Conservation (phyloP, 1,140 invertebrate species). For the Eupeodes corollae region DNA sequence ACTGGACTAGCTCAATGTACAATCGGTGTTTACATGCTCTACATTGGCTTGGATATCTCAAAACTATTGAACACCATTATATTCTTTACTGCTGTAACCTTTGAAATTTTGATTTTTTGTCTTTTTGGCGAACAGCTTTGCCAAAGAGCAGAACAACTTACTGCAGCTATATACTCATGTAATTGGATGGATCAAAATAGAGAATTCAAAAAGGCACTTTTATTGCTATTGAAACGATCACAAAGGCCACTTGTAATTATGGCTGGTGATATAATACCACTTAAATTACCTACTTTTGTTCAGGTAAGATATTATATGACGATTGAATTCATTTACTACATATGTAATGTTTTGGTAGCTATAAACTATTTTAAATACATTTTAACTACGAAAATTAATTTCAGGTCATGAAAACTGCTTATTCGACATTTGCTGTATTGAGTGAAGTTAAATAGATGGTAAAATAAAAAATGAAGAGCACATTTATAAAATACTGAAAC, state of each 20-base stretch:
- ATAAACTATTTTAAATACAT: not conserved
- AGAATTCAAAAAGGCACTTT: constrained; percentile 12
- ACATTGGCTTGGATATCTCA: constrained; percentile 5
- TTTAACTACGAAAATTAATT: constrained; percentile 1
- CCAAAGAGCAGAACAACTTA: constrained; percentile 10
- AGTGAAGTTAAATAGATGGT: constrained; percentile 10
- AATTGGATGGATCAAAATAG: constrained; percentile 21
- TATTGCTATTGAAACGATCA: constrained; percentile 15
- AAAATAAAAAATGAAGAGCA: no score
- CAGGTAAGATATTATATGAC: constrained; percentile 8
- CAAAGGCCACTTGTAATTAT: constrained; percentile 12
- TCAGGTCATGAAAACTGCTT: constrained; percentile 20
- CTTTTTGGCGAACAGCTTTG: constrained; percentile 16
- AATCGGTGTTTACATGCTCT: constrained; percentile 14
- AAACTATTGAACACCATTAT: constrained; percentile 5
- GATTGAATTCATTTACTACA: not conserved
- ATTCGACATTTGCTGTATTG: constrained; percentile 19
- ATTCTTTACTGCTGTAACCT: constrained; percentile 8
- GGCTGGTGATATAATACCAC: constrained; percentile 13
- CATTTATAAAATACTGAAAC: no score
- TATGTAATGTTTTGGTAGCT: not conserved
- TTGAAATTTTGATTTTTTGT: constrained; percentile 20
- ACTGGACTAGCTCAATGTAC: constrained; percentile 16
- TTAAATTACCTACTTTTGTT: constrained; percentile 16
- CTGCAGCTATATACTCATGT: constrained; percentile 14